These are phyloP conservation scores for Microcebus griseorufus DNA, from an alignment of 2,113 vertebrate species.

Conservation along the genomic window DNA sequence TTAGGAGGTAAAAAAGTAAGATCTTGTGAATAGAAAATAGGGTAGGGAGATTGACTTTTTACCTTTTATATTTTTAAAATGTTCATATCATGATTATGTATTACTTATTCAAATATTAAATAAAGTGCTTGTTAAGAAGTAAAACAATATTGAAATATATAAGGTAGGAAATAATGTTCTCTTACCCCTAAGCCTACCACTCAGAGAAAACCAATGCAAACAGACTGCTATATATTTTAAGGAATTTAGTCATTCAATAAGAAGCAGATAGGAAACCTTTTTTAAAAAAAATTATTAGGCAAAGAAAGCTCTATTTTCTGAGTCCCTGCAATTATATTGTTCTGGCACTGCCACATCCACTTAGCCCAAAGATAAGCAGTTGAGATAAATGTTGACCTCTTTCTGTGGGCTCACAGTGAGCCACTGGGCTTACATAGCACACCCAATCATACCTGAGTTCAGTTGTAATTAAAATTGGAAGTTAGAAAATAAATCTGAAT, in stretches of 20 bases:
- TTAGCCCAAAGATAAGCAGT: background rate
- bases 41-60: background rate
- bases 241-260: background rate
- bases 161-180: background rate
- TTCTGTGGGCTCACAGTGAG: background rate
- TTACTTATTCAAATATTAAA: slow-evolving; percentile 32
- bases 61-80: background rate
- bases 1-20: background rate
- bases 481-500: slow-evolving; percentile 45
- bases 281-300: background rate
- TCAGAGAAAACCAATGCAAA: background rate
- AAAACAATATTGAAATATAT: background rate
- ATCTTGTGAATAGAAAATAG: background rate
- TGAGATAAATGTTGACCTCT: background rate
- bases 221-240: background rate
- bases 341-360: background rate
- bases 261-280: background rate
- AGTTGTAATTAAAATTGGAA: background rate
- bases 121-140: background rate
- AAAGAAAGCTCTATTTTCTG: background rate
- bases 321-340: background rate
- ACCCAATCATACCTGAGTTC: background rate
- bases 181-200: background rate
- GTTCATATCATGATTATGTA: background rate
- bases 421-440: background rate